Evolutionary conservation across 1,140 invertebrate genomes (phyloP).

Genomic region (Lasioglossum baleicum): DNA sequence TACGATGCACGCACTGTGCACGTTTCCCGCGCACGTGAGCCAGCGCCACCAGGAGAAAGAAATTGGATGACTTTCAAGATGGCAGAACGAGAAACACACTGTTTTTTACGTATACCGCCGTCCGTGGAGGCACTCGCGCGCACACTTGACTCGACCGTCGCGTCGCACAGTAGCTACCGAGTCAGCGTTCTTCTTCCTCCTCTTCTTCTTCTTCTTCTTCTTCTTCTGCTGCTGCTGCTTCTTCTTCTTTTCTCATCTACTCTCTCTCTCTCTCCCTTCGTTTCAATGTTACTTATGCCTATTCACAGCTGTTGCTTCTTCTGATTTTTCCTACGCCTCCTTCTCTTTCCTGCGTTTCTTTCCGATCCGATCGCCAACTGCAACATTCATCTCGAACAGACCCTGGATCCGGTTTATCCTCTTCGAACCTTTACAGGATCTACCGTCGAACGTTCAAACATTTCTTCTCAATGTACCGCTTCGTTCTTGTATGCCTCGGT

Average conservation of each 20-base stretch:
- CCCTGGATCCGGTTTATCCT: background rate
- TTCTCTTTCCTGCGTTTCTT: constrained; percentile 12
- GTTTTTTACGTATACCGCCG: constrained; percentile 1
- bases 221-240: too few species aligned
- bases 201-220: background rate
- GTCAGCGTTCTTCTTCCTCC: background rate
- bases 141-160: background rate
- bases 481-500: background rate
- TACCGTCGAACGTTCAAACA: background rate
- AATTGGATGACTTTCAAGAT: constrained; percentile 41
- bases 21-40: constrained; percentile 38
- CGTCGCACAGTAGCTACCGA: background rate
- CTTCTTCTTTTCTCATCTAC: constrained; percentile 7
- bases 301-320: constrained; percentile 4
- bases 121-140: background rate
- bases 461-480: background rate
- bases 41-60: constrained; percentile 17
- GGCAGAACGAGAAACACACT: constrained; percentile 27
- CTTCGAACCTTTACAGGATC: background rate
- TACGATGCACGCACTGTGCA: constrained; percentile 39
- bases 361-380: constrained; percentile 18
- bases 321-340: constrained; percentile 8
- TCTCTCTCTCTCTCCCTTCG: background rate
- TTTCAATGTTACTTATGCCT: background rate
- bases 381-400: background rate